Percentiles rank a stretch among this genome's conserved stretches.
These are phyloP conservation scores for Butastur rufipennis DNA, from an alignment of 2,113 vertebrate genomes.

Conservation along the genomic window DNA sequence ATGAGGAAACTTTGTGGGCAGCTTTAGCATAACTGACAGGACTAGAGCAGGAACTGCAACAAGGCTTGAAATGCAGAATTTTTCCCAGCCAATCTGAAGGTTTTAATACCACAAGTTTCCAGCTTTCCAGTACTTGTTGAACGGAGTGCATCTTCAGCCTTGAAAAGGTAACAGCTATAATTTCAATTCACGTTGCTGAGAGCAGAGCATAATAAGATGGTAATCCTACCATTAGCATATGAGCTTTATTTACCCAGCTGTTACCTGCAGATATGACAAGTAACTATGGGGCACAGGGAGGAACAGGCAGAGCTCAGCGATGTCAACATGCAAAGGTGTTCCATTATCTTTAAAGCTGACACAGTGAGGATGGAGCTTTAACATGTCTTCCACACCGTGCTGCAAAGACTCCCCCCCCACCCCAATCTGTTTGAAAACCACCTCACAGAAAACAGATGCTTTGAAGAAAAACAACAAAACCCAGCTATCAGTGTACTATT, in stretches of 20 bases:
- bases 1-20: not conserved
- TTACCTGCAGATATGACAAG: not conserved
- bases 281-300: not conserved
- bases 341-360: not conserved
- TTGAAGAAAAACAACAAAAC: not conserved
- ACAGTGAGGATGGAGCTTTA: not conserved
- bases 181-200: not conserved
- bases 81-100: not conserved
- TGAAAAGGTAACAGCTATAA: not conserved
- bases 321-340: not conserved
- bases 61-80: not conserved
- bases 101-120: not conserved
- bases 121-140: not conserved
- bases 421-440: not conserved
- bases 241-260: constrained; percentile 2
- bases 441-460: not conserved
- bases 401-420: not conserved
- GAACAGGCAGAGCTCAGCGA: not conserved
- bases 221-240: not conserved
- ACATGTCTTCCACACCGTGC: not conserved
- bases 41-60: not conserved
- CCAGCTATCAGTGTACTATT: not conserved
- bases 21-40: not conserved
- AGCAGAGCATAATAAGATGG: not conserved
- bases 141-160: not conserved